A percentile compares a stretch with the other conserved stretches of the same genome.
Evolutionary conservation across 1,140 invertebrate genomes (phyloP).

Genomic region (Brachionus sp.): DNA sequence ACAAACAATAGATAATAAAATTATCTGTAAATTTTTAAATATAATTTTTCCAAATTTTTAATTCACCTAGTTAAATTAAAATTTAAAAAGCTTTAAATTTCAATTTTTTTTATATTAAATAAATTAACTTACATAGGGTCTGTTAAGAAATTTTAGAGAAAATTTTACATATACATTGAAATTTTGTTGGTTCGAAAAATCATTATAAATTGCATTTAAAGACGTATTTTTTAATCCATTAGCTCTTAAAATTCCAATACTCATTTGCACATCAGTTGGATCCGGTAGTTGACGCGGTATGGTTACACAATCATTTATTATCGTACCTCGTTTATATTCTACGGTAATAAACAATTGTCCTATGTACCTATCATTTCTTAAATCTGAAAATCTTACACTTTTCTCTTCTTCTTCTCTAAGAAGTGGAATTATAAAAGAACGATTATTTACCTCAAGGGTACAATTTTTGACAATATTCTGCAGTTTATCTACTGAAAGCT

Average conservation of each 20-base stretch:
- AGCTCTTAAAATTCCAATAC: not conserved
- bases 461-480: not conserved
- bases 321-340: slow-evolving; percentile 2
- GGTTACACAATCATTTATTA: not conserved
- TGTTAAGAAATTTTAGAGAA: slow-evolving; percentile 23
- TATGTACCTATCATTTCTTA: not conserved
- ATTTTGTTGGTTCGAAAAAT: not conserved
- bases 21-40: too few species aligned
- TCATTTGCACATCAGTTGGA: not conserved
- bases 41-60: too few species aligned
- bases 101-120: not conserved
- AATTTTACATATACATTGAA: slow-evolving; percentile 32
- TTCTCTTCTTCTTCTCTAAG: not conserved
- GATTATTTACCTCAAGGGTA: not conserved
- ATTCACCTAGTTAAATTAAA: too few species aligned
- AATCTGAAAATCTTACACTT: not conserved
- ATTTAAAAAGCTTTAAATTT: not conserved
- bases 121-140: not conserved
- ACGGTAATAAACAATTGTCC: not conserved
- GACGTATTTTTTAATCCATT: not conserved
- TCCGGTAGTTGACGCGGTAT: not conserved
- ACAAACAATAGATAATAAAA: too few species aligned
- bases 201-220: not conserved
- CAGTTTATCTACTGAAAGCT: not conserved
- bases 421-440: slow-evolving; percentile 12